A percentile compares a stretch with the other conserved stretches of the same genome.
These are phyloP conservation scores for Tor tambroides DNA, from an alignment of 2,113 vertebrate genomes.

Conservation along the genomic window DNA sequence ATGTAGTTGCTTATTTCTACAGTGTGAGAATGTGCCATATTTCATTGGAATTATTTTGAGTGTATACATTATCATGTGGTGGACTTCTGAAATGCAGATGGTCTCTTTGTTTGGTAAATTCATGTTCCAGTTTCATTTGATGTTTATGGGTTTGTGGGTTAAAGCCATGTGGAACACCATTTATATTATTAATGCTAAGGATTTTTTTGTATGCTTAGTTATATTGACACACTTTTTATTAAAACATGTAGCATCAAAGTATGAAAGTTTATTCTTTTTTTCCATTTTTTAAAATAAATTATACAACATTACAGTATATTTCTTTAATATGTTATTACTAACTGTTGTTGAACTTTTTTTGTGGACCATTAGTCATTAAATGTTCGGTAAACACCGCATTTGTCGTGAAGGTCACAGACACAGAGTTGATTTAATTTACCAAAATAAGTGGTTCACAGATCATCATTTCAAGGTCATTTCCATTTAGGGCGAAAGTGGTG, in stretches of 20 bases:
- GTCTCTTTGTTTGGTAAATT: neutral
- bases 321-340: neutral
- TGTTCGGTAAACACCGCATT: neutral
- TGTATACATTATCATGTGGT: neutral
- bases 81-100: neutral
- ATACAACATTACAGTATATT: neutral
- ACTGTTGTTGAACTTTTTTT: neutral
- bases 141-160: neutral
- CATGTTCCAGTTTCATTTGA: neutral
- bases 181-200: slow-evolving; percentile 7
- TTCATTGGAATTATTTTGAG: neutral
- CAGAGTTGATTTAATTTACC: neutral
- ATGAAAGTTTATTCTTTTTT: neutral
- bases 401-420: neutral
- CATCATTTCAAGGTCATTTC: neutral
- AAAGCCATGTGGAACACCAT: neutral
- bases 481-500: neutral
- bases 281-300: neutral
- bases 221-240: neutral
- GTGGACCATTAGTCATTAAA: neutral
- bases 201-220: neutral
- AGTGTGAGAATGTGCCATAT: neutral
- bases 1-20: too few relatives aligned
- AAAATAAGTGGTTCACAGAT: neutral
- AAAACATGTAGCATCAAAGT: neutral